phyloP scores from a whole-genome alignment of 2,797 vertebrate genomes.

The Pantherophis alleghaniensis region DNA sequence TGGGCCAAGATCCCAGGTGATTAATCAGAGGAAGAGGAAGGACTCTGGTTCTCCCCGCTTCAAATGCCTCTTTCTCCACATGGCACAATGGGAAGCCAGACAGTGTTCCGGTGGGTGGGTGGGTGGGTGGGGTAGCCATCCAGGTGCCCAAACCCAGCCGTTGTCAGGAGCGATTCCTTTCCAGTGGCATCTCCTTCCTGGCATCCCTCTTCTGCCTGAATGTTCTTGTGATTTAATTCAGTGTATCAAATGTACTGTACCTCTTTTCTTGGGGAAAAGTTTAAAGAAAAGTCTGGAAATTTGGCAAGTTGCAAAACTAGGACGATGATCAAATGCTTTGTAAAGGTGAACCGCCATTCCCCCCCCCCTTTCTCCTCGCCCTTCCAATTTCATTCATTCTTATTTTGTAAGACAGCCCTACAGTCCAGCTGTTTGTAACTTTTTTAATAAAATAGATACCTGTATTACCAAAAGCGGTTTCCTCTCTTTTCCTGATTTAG shows the following conservation, averaged over 20 bases:
- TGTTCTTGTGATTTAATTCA: neutral
- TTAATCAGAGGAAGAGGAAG: neutral
- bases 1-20: constrained; percentile 49
- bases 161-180: neutral
- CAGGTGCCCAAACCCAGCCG: constrained; percentile 46
- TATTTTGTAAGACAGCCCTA: constrained; percentile 79
- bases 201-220: neutral
- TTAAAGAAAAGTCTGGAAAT: constrained; percentile 60
- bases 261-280: constrained; percentile 67
- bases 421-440: constrained; percentile 81
- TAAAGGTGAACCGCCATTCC: constrained; percentile 51
- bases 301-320: constrained; percentile 70
- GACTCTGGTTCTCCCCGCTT: neutral
- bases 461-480: constrained; percentile 72
- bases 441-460: constrained; percentile 82
- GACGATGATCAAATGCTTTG: constrained; percentile 76
- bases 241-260: constrained; percentile 77
- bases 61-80: too few species aligned
- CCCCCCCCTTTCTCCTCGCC: constrained; percentile 4
- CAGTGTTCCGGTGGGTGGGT: neutral
- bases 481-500: constrained; percentile 32
- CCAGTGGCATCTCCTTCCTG: neutral
- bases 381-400: constrained; percentile 73
- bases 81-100: neutral
- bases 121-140: neutral